Base-by-base conservation (phyloP, 2,797 vertebrate species). In the Fratercula arctica region DNA sequence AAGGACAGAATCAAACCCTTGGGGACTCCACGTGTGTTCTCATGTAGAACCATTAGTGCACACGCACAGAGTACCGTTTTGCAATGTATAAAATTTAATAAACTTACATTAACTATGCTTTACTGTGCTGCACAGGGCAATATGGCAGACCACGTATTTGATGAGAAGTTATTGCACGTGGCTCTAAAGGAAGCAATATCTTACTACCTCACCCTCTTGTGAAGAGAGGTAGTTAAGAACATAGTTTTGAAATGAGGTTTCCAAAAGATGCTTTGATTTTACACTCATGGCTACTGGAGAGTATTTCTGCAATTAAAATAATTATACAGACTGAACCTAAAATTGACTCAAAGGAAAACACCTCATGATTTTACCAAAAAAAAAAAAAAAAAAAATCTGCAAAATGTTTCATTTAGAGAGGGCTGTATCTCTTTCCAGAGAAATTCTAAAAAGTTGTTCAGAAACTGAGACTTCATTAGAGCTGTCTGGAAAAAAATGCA, bases 121-220 rank as follows among this genome's bases (percentile, higher is more conserved):
- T 50, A 74, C n/a, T 68, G 48, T n/a, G 39, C 70, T 70, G 51
- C 39, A 75, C 28, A 86, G 56, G 63, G 39, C 83, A 90, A 31
- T 13, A 31, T 2, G 8, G 53, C 48, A 89, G 37, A 75, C 45
- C 85, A 87, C 4, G 12, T 85, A 94, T 48, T 69, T 80, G 37
- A 70, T 54, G 74, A 82, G 74, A 89, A 90, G 37, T 77, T 74
- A 87, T 6, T 91, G 82, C 91, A 90, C 7, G 12, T 79, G 80
- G 50, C 69, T 94, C 72, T 96, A 82, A 96, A 95, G 94, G 54
- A 89, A 57, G 77, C 41, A 84, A 85, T 45, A 94, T 69, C 24
- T 94, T 86, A 96, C 63, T 87, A 76, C 46, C 73, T 88, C 54
- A 43, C 8, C 61, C 67, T 79, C 70, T 75, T 56, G 79, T 79